Evolutionary conservation across 2,888 invertebrate genomes (phyloP), one percentile per base, ranked within the genome.

Genomic region (Aromia moschata): DNA sequence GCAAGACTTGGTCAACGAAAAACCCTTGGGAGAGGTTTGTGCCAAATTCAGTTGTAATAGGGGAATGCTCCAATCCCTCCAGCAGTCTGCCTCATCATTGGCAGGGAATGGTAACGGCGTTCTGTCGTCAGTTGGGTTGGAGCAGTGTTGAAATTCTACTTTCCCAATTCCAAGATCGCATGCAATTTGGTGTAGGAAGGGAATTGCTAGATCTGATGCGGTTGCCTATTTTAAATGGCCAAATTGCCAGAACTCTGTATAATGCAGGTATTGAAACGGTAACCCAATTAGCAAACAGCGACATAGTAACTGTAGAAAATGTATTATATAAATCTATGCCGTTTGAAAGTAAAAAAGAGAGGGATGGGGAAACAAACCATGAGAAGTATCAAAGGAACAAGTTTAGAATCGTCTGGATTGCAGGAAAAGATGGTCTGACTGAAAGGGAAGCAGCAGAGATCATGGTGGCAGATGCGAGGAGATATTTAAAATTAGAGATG

Each of bases 51-150:
- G 88, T 69, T 93, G 94, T 73, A 89, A 90, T 54, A 88, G 96
- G 52, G 98, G 98, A 10, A 87, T 94, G 80, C 82, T 99, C 15
- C 98, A 99, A 82, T 89, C 93, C 56, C 84, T 99, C 18, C 98
- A 99, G 80, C 96, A 97, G 79, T 90, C 93, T 56, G 92, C 98
- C 1, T 91, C 98, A 30, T 95, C 96, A 30, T 98, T 97, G 85
- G 96, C 98, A 54, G 97, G 96, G 55, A n/a, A 98, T 98, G 92
- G 93, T 98, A 1, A 95, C 96, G 1, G 89, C 93, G n/a, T 98
- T 99, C 82, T 96, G 97, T 79, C 88, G 87, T 63, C 90, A 95
- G 52, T 82, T 99, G 9, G 94, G 96, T 16, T 99, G 98, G 98
- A 87, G 87, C 65, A 93, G 91, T 76, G 84, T 99, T 74, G 93